Conservation (phyloP, 2,113 vertebrate species). For the Tenrec ecaudatus region DNA sequence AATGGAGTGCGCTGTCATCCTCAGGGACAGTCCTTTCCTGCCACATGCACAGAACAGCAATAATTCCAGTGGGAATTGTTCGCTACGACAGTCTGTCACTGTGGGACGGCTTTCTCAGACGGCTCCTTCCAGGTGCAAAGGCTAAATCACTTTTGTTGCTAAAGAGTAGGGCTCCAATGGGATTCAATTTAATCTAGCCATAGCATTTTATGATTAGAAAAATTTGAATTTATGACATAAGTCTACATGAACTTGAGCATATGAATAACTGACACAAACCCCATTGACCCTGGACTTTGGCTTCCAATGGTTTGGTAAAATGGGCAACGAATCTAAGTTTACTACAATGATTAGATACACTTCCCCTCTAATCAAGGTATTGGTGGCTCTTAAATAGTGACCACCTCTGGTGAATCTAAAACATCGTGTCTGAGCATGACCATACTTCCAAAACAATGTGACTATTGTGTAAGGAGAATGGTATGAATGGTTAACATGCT, state of each 20-base stretch:
- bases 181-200: background rate
- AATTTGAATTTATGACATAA: background rate
- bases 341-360: background rate
- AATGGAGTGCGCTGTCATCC: conserved; percentile 55
- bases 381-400: background rate
- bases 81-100: conserved; percentile 63
- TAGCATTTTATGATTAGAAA: background rate
- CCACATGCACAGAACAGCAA: conserved; percentile 2
- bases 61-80: conserved; percentile 63
- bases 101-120: background rate
- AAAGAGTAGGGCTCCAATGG: background rate
- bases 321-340: background rate
- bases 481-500: background rate
- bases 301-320: background rate
- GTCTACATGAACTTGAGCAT: background rate
- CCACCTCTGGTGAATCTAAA: background rate
- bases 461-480: background rate
- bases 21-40: conserved; percentile 57
- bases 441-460: background rate
- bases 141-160: background rate
- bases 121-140: conserved; percentile 2
- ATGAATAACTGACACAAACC: background rate
- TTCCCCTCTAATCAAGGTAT: background rate
- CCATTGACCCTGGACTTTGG: background rate
- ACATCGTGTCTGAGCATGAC: background rate